These are phyloP conservation scores for Norana najaformis DNA, from an alignment of 2,888 invertebrate species.

Conservation along the genomic window DNA sequence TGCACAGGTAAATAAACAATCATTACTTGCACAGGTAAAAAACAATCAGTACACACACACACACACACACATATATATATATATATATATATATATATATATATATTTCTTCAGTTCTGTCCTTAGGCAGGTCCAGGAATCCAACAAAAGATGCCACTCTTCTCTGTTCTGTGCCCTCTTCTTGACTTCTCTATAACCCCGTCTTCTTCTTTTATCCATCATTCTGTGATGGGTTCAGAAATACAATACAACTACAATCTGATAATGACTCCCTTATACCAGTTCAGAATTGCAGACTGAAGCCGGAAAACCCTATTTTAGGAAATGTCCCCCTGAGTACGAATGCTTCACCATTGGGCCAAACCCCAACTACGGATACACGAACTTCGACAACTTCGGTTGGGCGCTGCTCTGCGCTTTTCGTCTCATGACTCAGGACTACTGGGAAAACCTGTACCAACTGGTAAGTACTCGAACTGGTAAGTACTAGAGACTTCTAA, in stretches of 20 bases:
- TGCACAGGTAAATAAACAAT: too few species aligned
- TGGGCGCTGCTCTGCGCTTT: slow-evolving; percentile 96
- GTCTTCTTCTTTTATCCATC: too few species aligned
- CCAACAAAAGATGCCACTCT: too few species aligned
- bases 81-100: background rate
- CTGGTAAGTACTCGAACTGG: slow-evolving; percentile 68
- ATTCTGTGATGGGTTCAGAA: too few species aligned
- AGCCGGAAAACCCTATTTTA: background rate
- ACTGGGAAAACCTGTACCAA: slow-evolving; percentile 97
- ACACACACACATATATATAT: background rate
- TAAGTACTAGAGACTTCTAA: background rate
- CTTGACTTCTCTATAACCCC: too few species aligned
- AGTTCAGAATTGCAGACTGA: background rate
- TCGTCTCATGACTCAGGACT: slow-evolving; percentile 97
- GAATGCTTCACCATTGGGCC: slow-evolving; percentile 85
- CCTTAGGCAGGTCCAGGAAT: too few species aligned
- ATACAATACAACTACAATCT: too few species aligned
- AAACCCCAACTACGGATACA: slow-evolving; percentile 95
- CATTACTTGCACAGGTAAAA: too few species aligned
- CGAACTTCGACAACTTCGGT: slow-evolving; percentile 96
- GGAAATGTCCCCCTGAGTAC: slow-evolving; percentile 68
- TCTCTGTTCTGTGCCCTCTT: too few species aligned
- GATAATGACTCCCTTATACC: background rate
- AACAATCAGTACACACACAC: too few species aligned
- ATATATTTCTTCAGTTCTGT: too few species aligned